Conservation (phyloP, 2,888 invertebrate species). For the Dilophus febrilis region DNA sequence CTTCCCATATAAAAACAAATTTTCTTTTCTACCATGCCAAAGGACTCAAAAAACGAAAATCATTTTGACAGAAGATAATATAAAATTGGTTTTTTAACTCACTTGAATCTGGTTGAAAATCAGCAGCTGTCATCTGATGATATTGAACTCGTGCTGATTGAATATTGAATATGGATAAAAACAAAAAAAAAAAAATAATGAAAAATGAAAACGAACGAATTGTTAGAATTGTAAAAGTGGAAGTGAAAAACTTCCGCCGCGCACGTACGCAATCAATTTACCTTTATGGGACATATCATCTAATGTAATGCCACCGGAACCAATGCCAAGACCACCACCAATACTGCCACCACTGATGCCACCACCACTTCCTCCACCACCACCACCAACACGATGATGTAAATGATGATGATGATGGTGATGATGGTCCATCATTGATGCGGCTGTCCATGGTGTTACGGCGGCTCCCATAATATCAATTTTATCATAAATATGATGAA, state of each 20-base stretch:
- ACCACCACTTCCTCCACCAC: too few relatives aligned
- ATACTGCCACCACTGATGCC: too few relatives aligned
- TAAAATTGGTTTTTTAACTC: background rate
- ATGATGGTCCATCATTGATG: conserved; percentile 61
- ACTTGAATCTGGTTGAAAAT: conserved; percentile 7
- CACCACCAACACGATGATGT: too few relatives aligned
- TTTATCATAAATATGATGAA: too few relatives aligned
- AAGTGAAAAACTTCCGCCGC: background rate
- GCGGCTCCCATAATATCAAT: conserved; percentile 58
- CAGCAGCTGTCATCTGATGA: conserved; percentile 7
- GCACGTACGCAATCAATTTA: conserved; percentile 31
- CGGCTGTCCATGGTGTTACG: conserved; percentile 69
- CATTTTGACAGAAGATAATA: background rate
- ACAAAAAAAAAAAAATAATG: background rate
- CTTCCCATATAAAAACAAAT: too few relatives aligned
- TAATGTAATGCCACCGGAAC: too few relatives aligned
- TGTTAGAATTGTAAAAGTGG: background rate
- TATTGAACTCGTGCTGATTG: conserved; percentile 4
- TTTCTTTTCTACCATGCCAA: too few relatives aligned
- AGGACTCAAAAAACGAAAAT: background rate
- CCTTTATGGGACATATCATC: conserved; percentile 79
- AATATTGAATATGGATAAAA: background rate
- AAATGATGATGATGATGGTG: too few relatives aligned
- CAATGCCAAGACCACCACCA: too few relatives aligned
- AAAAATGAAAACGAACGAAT: too few relatives aligned